phyloP scores from a whole-genome alignment of 2,113 vertebrate species.

The Paraplagusia blochii region DNA sequence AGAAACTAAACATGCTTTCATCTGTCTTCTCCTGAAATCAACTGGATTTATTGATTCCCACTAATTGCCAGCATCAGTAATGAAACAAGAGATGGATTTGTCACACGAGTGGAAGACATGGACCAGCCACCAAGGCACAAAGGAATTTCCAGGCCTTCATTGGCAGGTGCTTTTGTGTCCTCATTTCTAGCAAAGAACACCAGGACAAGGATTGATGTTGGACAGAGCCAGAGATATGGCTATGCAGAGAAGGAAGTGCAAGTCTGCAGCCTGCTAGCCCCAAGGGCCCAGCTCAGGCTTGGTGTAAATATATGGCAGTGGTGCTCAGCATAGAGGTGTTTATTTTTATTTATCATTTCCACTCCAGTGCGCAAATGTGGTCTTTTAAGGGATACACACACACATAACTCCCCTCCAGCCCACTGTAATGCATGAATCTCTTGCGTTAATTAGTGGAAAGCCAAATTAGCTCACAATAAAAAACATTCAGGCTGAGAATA shows the following conservation, averaged over 20 bases:
- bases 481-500: too few species aligned
- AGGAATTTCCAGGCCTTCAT: neutral
- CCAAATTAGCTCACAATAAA: too few species aligned
- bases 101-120: neutral
- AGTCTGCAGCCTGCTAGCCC: slow-evolving; percentile 1
- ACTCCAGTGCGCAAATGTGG: slow-evolving; percentile 1
- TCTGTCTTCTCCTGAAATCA: too few species aligned
- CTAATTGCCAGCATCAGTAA: neutral
- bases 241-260: neutral
- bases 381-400: slow-evolving; percentile 32
- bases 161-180: neutral
- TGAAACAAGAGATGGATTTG: neutral
- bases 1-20: too few species aligned
- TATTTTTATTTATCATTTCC: neutral
- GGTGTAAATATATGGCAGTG: slow-evolving; percentile 23
- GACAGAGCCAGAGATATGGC: neutral
- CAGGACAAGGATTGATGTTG: neutral
- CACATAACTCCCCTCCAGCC: slow-evolving; percentile 1
- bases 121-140: neutral
- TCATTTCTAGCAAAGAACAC: slow-evolving; percentile 11
- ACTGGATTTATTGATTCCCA: neutral
- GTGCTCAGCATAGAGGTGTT: slow-evolving; percentile 6
- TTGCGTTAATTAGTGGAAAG: too few species aligned
- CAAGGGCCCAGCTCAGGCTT: slow-evolving; percentile 7
- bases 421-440: too few species aligned